phyloP scores from a whole-genome alignment of 2,888 invertebrate species.

The Altica lythri region DNA sequence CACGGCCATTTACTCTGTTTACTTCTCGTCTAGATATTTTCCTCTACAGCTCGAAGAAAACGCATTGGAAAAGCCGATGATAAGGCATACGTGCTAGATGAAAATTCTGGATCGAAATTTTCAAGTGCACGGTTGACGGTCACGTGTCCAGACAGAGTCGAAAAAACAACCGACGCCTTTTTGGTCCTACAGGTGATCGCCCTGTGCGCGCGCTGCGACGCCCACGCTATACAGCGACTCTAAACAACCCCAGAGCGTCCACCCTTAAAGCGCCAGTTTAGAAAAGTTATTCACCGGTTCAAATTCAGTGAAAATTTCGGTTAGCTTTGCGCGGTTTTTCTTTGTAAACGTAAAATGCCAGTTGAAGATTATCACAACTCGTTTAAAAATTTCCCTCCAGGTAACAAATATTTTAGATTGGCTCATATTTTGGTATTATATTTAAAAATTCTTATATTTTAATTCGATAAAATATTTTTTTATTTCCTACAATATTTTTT shows the following conservation, averaged over 20 bases:
- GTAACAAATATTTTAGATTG: conserved; percentile 13
- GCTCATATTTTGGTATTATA: too few relatives aligned
- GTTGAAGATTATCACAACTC: neutral
- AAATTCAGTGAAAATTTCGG: neutral
- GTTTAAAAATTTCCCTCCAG: conserved; percentile 9
- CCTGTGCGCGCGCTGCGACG: conserved; percentile 46
- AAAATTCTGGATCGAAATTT: conserved; percentile 6
- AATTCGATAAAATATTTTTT: too few relatives aligned
- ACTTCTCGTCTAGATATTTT: too few relatives aligned
- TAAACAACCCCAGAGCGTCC: conserved; percentile 43
- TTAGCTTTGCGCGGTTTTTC: neutral
- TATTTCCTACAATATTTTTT: too few relatives aligned
- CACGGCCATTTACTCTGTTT: too few relatives aligned
- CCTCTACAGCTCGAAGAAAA: too few relatives aligned
- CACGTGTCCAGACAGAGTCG: conserved; percentile 19
- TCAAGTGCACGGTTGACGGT: conserved; percentile 22
- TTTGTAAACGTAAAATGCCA: conserved; percentile 8
- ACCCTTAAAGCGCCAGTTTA: conserved; percentile 37
- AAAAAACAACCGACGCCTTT: conserved; percentile 20
- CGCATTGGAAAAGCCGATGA: neutral
- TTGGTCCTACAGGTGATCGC: conserved; percentile 41
- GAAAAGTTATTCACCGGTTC: conserved; percentile 25
- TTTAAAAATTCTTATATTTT: too few relatives aligned
- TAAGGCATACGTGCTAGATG: too few relatives aligned
- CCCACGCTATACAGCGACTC: conserved; percentile 42